phyloP scores from a whole-genome alignment of 1,140 invertebrate species.

The Acromyrmex heyeri region DNA sequence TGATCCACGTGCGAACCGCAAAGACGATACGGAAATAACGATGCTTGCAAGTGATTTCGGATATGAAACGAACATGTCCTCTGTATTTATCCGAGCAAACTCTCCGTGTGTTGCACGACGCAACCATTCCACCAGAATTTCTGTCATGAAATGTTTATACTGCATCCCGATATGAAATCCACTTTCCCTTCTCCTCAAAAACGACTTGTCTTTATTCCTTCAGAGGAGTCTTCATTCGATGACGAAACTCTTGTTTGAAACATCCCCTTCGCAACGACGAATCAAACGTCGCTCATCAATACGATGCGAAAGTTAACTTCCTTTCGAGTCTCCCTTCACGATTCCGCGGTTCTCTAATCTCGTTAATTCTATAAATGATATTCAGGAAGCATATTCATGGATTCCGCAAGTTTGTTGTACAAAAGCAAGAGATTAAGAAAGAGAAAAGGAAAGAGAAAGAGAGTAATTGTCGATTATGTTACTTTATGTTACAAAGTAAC shows the following conservation, averaged over 20 bases:
- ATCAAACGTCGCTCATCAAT: slow-evolving; percentile 51
- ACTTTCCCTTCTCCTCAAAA: background rate
- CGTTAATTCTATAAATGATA: slow-evolving; percentile 35
- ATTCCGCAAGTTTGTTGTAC: slow-evolving; percentile 26
- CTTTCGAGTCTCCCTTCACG: slow-evolving; percentile 14
- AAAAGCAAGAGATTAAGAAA: slow-evolving; percentile 52
- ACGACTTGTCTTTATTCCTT: slow-evolving; percentile 21
- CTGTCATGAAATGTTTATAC: slow-evolving; percentile 33
- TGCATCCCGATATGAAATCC: slow-evolving; percentile 37
- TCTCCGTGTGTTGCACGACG: slow-evolving; percentile 49
- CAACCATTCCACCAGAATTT: slow-evolving; percentile 58
- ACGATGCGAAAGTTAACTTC: slow-evolving; percentile 52
- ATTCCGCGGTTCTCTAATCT: slow-evolving; percentile 33
- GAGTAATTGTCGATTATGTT: slow-evolving; percentile 17
- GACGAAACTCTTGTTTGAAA: slow-evolving; percentile 48
- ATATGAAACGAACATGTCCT: slow-evolving; percentile 43
- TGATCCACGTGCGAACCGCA: background rate
- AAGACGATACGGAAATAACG: background rate
- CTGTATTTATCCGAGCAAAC: slow-evolving; percentile 62
- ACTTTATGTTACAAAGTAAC: background rate
- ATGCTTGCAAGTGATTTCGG: slow-evolving; percentile 39
- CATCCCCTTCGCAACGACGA: slow-evolving; percentile 31
- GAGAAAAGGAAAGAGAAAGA: background rate
- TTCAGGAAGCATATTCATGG: background rate
- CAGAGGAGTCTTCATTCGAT: slow-evolving; percentile 31